phyloP scores from a whole-genome alignment of 1,140 invertebrate species.

The Lasioglossum baleicum region DNA sequence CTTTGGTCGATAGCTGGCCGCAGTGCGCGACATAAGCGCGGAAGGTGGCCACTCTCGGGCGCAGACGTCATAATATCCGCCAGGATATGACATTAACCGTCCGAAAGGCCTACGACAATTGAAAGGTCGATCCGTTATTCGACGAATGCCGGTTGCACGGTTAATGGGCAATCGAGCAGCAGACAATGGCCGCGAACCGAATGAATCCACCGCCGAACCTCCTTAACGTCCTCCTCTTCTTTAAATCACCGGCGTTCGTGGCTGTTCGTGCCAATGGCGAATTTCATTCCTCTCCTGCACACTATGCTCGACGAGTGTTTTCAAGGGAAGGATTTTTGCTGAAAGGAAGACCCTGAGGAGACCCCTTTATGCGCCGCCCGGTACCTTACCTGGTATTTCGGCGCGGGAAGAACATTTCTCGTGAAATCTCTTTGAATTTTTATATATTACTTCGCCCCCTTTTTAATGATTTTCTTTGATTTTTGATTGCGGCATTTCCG shows the following conservation, averaged over 20 bases:
- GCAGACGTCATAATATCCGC: constrained; percentile 61
- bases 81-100: constrained; percentile 52
- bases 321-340: constrained; percentile 7
- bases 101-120: constrained; percentile 34
- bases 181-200: constrained; percentile 36
- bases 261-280: constrained; percentile 32
- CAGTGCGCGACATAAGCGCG: not conserved
- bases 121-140: constrained; percentile 43
- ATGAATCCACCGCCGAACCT: constrained; percentile 19
- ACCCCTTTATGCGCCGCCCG: not conserved
- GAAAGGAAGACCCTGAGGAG: not conserved
- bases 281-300: constrained; percentile 13
- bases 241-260: constrained; percentile 28
- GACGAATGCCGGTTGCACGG: constrained; percentile 40
- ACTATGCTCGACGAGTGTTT: constrained; percentile 13
- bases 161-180: constrained; percentile 53
- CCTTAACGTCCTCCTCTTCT: constrained; percentile 34
- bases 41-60: constrained; percentile 35
- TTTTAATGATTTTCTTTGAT: no score
- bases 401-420: not conserved
- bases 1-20: no score
- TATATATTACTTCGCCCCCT: no score
- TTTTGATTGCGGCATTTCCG: no score
- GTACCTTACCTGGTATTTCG: not conserved
- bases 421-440: no score